Percentiles rank a stretch among this genome's conserved stretches.
Evolutionary conservation across 2,888 invertebrate species (phyloP).

Genomic region (Caenorhabditis angaria): DNA sequence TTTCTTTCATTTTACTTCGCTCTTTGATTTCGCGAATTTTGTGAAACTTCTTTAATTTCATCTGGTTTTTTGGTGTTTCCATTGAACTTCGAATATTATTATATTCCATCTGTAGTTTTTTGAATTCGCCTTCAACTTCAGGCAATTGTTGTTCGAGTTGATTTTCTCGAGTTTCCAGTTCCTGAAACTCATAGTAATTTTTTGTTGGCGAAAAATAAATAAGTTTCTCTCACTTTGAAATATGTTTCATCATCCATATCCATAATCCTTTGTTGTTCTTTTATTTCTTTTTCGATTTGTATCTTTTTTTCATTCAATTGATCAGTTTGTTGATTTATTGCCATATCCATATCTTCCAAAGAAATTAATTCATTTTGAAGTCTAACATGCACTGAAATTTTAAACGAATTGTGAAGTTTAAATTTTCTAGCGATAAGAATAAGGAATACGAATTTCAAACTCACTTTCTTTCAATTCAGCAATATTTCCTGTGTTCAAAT

Average conservation of each 20-base stretch:
- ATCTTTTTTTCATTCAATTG: neutral
- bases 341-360: slow-evolving; percentile 57
- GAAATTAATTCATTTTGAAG: slow-evolving; percentile 66
- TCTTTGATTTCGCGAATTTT: slow-evolving; percentile 18
- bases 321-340: slow-evolving; percentile 22
- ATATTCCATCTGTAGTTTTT: neutral
- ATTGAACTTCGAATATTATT: slow-evolving; percentile 16
- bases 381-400: slow-evolving; percentile 62
- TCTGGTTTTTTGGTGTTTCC: neutral
- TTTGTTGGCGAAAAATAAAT: slow-evolving; percentile 7
- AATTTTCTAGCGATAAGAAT: neutral
- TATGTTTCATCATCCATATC: neutral
- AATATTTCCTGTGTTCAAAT: slow-evolving; percentile 14
- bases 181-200: slow-evolving; percentile 19
- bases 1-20: slow-evolving; percentile 28
- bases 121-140: neutral
- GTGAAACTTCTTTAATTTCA: slow-evolving; percentile 17
- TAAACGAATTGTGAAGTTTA: neutral
- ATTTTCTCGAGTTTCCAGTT: slow-evolving; percentile 37
- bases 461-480: slow-evolving; percentile 8
- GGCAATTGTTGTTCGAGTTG: slow-evolving; percentile 30
- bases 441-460: too few species aligned
- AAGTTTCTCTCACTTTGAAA: slow-evolving; percentile 12
- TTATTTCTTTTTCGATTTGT: slow-evolving; percentile 11
- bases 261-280: neutral